Percentiles rank a stretch among this genome's conserved stretches.
These are phyloP conservation scores for Sericinus montela DNA, from an alignment of 2,888 invertebrate species.

Conservation along the genomic window DNA sequence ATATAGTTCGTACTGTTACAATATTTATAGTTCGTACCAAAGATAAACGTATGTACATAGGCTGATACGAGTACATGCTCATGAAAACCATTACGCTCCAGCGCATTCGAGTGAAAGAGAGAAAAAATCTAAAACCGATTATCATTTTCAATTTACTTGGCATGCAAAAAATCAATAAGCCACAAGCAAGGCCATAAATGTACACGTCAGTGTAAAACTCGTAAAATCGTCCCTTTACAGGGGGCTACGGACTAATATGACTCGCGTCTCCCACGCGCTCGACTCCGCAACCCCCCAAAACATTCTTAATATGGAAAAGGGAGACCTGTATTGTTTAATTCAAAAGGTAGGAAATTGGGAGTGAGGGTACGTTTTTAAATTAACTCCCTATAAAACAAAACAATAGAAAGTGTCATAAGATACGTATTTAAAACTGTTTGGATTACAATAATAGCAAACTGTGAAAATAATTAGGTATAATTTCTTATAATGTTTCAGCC, in stretches of 20 bases:
- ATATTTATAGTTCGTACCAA: no score
- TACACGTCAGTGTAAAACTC: neutral
- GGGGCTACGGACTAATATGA: constrained; percentile 8
- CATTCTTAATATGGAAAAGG: constrained; percentile 15
- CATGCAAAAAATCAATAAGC: constrained; percentile 3
- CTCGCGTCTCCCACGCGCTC: constrained; percentile 16
- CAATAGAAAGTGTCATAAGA: neutral
- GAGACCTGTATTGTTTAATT: constrained; percentile 15
- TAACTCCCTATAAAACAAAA: neutral
- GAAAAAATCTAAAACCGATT: no score
- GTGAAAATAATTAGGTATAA: no score
- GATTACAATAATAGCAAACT: no score
- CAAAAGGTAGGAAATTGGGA: constrained; percentile 11
- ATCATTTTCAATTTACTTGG: no score
- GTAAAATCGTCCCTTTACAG: constrained; percentile 6
- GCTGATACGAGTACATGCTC: no score
- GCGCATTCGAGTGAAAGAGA: no score
- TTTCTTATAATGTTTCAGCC: no score
- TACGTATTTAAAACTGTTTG: no score
- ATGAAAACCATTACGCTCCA: no score
- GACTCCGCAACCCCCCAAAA: constrained; percentile 8
- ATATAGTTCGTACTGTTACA: no score
- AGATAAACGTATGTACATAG: no score
- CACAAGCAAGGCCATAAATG: constrained; percentile 6
- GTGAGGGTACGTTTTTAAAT: neutral